Evolutionary conservation across 2,888 invertebrate species (phyloP).

Genomic region (Polylopha cassiicola): DNA sequence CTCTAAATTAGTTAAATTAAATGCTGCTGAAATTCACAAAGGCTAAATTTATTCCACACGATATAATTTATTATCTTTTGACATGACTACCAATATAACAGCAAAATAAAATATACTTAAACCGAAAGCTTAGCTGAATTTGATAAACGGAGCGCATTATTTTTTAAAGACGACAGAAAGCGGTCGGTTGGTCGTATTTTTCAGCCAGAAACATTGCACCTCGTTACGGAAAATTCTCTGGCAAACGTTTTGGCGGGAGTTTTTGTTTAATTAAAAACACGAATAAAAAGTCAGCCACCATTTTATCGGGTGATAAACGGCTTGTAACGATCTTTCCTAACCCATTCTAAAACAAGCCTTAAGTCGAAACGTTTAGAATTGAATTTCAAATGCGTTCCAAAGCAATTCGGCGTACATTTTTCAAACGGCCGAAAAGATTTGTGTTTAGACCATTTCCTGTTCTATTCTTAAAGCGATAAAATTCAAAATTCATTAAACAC

Average conservation of each 20-base stretch:
- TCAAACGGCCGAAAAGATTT: conserved; percentile 48
- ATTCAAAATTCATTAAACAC: conserved; percentile 56
- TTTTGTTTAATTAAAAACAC: conserved; percentile 74
- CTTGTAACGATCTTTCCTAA: conserved; percentile 15
- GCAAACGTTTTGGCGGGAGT: conserved; percentile 43
- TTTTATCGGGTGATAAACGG: conserved; percentile 72
- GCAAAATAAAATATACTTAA: too few relatives aligned
- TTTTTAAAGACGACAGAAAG: conserved; percentile 14
- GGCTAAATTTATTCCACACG: too few relatives aligned
- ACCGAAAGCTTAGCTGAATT: too few relatives aligned
- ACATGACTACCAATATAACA: too few relatives aligned
- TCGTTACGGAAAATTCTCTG: conserved; percentile 58
- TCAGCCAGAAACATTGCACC: conserved; percentile 39
- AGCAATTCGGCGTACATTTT: conserved; percentile 32
- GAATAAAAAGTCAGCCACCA: conserved; percentile 66
- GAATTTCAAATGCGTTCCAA: not conserved
- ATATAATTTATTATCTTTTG: too few relatives aligned
- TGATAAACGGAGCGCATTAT: not conserved
- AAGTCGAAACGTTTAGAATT: not conserved
- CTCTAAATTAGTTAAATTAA: too few relatives aligned
- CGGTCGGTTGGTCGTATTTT: conserved; percentile 36
- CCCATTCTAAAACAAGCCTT: conserved; percentile 2
- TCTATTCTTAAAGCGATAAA: conserved; percentile 65
- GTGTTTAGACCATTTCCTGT: conserved; percentile 62
- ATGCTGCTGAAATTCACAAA: too few relatives aligned